Evolutionary conservation across 1,140 invertebrate genomes (phyloP), one percentile per base, ranked within the genome.

Genomic region (Brachionus rubens): DNA sequence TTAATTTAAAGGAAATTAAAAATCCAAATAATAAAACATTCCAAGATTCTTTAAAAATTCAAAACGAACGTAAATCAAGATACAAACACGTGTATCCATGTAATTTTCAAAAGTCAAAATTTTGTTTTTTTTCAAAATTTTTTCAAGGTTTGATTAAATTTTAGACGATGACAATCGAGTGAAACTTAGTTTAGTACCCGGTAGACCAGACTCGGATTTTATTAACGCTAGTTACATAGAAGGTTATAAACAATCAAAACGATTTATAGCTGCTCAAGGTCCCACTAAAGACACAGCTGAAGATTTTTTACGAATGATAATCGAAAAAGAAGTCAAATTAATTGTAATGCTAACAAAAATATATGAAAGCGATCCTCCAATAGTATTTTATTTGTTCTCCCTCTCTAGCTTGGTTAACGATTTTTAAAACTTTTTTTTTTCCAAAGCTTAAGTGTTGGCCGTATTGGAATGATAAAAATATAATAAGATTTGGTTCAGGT

Each of bases 21-120:
- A 72, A 72, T 24, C 68, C 68, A 4, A 36, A 21, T 40, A 72
- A 72, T 40, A 72, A 72, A 40, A 36, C 68, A 30, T 72, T 72
- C 19, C 46, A 72, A 33, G 68, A 72, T 54, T 72, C 68, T 1
- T 54, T 72, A 7, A 72, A 72, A 50, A 41, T 50, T 19, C 68
- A 72, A 41, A 72, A 72, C 24, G 68, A 72, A 50, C 19, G 46
- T 24, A 72, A 72, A 54, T 72, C 68, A 21, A n/a, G 68, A 36
- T 72, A 72, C n/a, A 48, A 54, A 10, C 68, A 72, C 26, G 68
- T 72, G 10, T 72, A 72, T 72, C 68, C 68, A 12, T 72, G 68
- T 72, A 47, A 28, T 10, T n/a, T 52, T 5, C n/a, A 5, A 26
- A 4, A 52, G 4, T 52, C n/a, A 9, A 19, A 6, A 6, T 6